Percentiles rank a stretch among this genome's conserved stretches.
These are phyloP conservation scores for Noctua pronuba DNA, from an alignment of 2,888 invertebrate species.

Conservation along the genomic window DNA sequence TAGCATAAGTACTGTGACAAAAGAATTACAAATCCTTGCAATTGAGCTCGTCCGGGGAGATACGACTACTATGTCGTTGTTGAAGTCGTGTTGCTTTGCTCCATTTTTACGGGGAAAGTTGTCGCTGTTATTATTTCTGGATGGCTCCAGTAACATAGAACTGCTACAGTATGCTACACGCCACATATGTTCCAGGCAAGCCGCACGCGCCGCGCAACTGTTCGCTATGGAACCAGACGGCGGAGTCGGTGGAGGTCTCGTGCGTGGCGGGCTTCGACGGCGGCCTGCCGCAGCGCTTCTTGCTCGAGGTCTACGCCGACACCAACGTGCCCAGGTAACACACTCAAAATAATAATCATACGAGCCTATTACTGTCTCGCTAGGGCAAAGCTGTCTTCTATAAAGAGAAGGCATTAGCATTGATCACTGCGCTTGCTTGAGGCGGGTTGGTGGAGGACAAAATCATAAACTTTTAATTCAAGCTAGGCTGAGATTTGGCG, in stretches of 20 bases:
- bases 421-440: neutral
- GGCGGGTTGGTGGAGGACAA: neutral
- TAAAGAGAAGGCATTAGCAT: neutral
- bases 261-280: constrained; percentile 97
- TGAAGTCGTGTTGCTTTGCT: neutral
- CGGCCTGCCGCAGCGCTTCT: constrained; percentile 96
- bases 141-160: neutral
- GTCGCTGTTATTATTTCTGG: neutral
- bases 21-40: neutral
- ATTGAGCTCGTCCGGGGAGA: too few relatives aligned
- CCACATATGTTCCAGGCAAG: constrained; percentile 90
- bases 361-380: neutral
- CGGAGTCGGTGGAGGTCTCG: constrained; percentile 95
- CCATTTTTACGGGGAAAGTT: neutral
- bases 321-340: constrained; percentile 78
- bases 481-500: neutral
- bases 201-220: constrained; percentile 97
- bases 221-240: constrained; percentile 95
- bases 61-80: neutral
- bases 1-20: neutral
- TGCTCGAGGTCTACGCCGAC: constrained; percentile 93
- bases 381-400: neutral
- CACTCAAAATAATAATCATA: neutral
- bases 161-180: neutral
- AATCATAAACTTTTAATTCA: neutral